These are phyloP conservation scores for Sipha flava DNA, from an alignment of 1,140 invertebrate genomes.

Conservation along the genomic window DNA sequence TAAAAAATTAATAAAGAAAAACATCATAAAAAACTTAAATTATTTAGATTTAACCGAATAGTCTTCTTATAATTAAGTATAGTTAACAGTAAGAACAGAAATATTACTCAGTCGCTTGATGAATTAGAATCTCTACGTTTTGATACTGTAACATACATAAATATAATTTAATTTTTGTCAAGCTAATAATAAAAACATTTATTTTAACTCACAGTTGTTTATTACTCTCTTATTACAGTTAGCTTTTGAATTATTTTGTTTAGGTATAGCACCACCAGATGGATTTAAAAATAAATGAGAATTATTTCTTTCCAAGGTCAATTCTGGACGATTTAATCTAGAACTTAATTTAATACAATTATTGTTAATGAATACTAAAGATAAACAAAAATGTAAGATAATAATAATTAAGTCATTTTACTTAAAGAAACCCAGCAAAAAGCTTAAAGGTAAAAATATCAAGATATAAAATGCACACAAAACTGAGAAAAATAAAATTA, in stretches of 20 bases:
- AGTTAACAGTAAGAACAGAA: neutral
- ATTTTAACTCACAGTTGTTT: constrained; percentile 21
- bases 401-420: too few relatives aligned
- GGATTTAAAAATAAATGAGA: neutral
- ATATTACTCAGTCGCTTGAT: neutral
- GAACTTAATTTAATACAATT: neutral
- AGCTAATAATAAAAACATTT: neutral
- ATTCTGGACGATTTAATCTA: neutral
- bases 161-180: neutral
- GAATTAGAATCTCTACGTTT: neutral
- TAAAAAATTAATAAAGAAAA: neutral
- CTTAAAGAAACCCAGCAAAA: too few relatives aligned
- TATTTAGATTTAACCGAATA: neutral
- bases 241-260: neutral
- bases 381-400: too few relatives aligned
- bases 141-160: neutral
- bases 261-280: constrained; percentile 23
- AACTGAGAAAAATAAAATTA: too few relatives aligned
- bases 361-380: too few relatives aligned
- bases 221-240: neutral
- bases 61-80: neutral
- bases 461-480: too few relatives aligned
- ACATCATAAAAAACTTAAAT: neutral
- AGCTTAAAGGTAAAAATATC: too few relatives aligned
- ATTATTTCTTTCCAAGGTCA: neutral